Evolutionary conservation across 2,888 invertebrate genomes (phyloP), one percentile per base, ranked within the genome.

Genomic region (Lasioglossum calceatum): DNA sequence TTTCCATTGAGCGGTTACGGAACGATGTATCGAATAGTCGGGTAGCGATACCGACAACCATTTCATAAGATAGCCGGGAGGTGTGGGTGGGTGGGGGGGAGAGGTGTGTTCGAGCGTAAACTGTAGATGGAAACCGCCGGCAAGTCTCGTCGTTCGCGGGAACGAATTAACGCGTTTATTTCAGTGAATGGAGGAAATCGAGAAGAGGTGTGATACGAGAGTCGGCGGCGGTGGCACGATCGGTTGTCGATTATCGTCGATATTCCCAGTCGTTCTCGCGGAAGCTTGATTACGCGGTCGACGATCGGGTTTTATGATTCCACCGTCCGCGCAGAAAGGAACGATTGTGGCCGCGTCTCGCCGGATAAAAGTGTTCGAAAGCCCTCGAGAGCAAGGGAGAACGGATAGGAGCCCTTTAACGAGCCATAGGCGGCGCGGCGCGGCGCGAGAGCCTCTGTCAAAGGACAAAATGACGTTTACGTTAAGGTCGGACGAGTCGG

Each of bases 401-500:
- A 39, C 23, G 39, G 39, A 32, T 64, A 36, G 74, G 84, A 70
- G 84, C 74, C 77, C 84, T 88, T 81, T 87, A 88, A 89, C 81
- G 89, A 84, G 82, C 83, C 77, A 73, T 81, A 70, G 72, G 10
- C 71, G 44, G 10, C 71, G 42, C 71, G 44, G 44, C n/a, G n/a
- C n/a, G n/a, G n/a, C 19, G 75, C 42, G 79, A 67, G 74, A 36
- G 76, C 67, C 75, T 76, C 73, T 90, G 88, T 90, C 91, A 88
- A 90, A 89, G 89, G 81, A 88, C 79, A 78, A 67, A 79, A 85
- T 81, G 84, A 88, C 84, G 87, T 87, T 89, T 90, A 82, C 76
- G 79, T 58, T 79, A 70, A 70, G 81, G 72, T 36, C 36, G 78
- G 54, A 32, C 73, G 77, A 84, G 77, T 87, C 79, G 73, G 77